Evolutionary conservation across 2,888 invertebrate species (phyloP).

Genomic region (Tillus elongatus): DNA sequence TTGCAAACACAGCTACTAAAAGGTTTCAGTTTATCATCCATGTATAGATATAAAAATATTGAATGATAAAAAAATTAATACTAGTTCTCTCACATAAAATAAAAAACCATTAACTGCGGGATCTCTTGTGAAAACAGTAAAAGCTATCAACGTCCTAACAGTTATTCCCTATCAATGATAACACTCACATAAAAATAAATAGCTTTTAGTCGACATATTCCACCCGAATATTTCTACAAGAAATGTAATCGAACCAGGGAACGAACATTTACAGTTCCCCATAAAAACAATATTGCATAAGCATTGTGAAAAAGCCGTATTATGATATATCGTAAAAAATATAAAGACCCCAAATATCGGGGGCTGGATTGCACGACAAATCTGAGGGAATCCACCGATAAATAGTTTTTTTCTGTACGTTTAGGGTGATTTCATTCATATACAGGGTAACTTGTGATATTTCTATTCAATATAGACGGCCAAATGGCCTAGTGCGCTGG

Average conservation of each 20-base stretch:
- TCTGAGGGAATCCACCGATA: conserved; percentile 32
- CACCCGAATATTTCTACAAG: conserved; percentile 30
- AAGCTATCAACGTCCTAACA: too few species aligned
- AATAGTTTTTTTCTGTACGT: conserved; percentile 26
- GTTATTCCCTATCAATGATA: conserved; percentile 38
- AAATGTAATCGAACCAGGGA: conserved; percentile 33
- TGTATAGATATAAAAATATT: too few species aligned
- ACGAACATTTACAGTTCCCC: conserved; percentile 33
- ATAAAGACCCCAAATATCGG: conserved; percentile 34
- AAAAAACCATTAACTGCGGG: too few species aligned
- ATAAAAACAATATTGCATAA: conserved; percentile 42
- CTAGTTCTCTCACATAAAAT: conserved; percentile 3
- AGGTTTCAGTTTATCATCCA: too few species aligned
- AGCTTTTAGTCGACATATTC: conserved; percentile 34
- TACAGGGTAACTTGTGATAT: too few species aligned
- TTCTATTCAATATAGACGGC: too few species aligned
- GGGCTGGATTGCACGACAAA: conserved; percentile 35
- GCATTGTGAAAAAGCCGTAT: conserved; percentile 38
- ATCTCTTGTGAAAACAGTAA: conserved; percentile 1
- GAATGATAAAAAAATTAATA: too few species aligned
- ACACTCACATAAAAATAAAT: conserved; percentile 45
- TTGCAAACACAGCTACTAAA: too few species aligned
- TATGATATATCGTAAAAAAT: conserved; percentile 41
- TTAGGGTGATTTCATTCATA: conserved; percentile 21
- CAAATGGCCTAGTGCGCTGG: too few species aligned